phyloP scores from a whole-genome alignment of 2,888 invertebrate species.

The Harmothoe impar region DNA sequence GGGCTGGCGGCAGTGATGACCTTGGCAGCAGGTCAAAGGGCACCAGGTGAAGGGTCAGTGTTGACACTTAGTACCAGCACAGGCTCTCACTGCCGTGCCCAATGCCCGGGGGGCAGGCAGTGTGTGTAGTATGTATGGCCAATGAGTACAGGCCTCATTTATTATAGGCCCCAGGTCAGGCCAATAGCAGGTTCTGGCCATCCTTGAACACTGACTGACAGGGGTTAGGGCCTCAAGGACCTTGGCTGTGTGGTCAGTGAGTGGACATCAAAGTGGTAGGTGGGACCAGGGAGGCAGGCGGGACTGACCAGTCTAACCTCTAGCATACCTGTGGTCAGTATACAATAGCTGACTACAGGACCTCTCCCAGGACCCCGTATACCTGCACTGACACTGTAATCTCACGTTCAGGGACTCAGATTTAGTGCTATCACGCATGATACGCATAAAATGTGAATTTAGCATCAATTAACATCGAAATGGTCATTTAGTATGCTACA shows the following conservation, averaged over 20 bases:
- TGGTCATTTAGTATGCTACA: no score
- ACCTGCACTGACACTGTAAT: neutral
- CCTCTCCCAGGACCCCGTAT: constrained; percentile 20
- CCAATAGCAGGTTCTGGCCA: neutral
- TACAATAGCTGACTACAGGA: neutral
- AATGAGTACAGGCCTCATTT: neutral
- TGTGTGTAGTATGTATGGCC: neutral
- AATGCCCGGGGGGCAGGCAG: neutral
- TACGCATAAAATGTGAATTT: no score
- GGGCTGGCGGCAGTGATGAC: neutral
- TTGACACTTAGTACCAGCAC: constrained; percentile 8
- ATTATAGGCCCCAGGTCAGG: neutral
- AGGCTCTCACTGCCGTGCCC: neutral
- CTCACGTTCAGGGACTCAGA: no score
- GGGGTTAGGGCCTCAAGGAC: neutral
- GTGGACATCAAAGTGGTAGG: neutral
- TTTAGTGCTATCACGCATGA: no score
- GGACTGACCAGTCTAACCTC: neutral
- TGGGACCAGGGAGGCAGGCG: neutral
- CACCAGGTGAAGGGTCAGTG: constrained; percentile 10
- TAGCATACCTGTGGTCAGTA: constrained; percentile 13
- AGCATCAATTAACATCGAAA: no score
- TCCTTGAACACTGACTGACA: neutral
- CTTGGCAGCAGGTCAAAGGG: constrained; percentile 9
- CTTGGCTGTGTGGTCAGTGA: neutral